These are phyloP conservation scores for Spondyliosoma cantharus DNA, from an alignment of 2,797 vertebrate genomes.

Conservation along the genomic window DNA sequence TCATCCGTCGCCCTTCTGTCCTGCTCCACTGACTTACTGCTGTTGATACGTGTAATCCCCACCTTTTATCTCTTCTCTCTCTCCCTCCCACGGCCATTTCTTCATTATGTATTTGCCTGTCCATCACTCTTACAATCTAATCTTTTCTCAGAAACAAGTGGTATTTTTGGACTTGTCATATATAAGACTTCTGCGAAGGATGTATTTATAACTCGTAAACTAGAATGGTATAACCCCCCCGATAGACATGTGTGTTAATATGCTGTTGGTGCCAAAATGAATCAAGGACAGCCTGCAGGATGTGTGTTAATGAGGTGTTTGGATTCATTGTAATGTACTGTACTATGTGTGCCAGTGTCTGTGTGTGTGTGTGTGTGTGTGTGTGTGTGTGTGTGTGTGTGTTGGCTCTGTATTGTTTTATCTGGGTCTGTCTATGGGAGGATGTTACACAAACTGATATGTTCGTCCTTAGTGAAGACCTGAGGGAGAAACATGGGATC, in stretches of 20 bases:
- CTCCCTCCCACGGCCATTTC: conserved; percentile 14
- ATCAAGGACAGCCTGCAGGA: conserved; percentile 60
- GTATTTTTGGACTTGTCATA: conserved; percentile 67
- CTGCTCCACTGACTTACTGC: conserved; percentile 71
- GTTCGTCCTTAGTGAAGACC: conserved; percentile 33
- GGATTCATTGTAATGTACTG: conserved; percentile 41
- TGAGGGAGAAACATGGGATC: conserved; percentile 25
- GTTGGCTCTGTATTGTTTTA: conserved; percentile 23
- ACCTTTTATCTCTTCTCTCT: conserved; percentile 56
- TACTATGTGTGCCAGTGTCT: conserved; percentile 28
- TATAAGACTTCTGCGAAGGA: conserved; percentile 31
- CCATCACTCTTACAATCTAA: conserved; percentile 60
- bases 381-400: not conserved
- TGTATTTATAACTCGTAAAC: conserved; percentile 68
- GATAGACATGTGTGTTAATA: conserved; percentile 52
- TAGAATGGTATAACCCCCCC: conserved; percentile 47
- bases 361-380: not conserved
- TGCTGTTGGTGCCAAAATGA: conserved; percentile 51
- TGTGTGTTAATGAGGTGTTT: conserved; percentile 68
- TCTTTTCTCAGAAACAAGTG: conserved; percentile 55
- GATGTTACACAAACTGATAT: conserved; percentile 37
- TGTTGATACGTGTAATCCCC: conserved; percentile 72
- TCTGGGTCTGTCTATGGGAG: conserved; percentile 26
- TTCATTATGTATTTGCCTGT: conserved; percentile 69
- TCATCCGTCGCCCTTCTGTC: conserved; percentile 61